Base-by-base conservation (phyloP, 2,113 vertebrate species). In the Plestiodon gilberti region DNA sequence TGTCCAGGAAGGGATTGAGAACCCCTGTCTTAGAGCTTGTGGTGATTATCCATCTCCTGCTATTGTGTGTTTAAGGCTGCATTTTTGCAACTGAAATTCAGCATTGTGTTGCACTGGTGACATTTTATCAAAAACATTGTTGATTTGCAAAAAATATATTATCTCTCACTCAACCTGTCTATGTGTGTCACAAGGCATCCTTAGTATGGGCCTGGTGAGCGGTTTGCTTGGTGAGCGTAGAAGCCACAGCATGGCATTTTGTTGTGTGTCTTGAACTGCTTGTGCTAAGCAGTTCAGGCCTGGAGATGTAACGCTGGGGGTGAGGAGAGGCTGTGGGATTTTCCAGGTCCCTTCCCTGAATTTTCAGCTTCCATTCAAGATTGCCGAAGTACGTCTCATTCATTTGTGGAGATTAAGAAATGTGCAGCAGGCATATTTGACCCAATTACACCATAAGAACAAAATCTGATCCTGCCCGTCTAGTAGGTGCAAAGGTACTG, bases 31-130 rank as follows among this genome's bases (percentile, higher is more conserved):
- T 75, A 30, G 23, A 28, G 20, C 3, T 0, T 83, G 52, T 74
- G 86, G 14, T 90, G 90, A 82, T 87, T 86, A 77, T 65, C 35
- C 86, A 1, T 88, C 87, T 76, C 81, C 70, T 64, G 28, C 81
- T 67, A 65, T 6, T 0, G 0, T 81, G 9, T 33, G 6, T 52
- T 81, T 55, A 83, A 81, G 69, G 10, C 55, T 73, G 4, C 17
- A 9, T 48, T 30, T 76, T 76, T 52, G 13, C 43, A 28, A 30
- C 89, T 3, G 2, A 10, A 74, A 1, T 23, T 75, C 10, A 3
- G 6, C 86, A 2, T 22, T 9, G 0, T 83, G 10, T 86, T 93
- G 62, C 59, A 87, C 71, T 43, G 62, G 65, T 67, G 86, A 0
- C 79, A 10, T 91, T 13, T n/a, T 83, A 75, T 79, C 17, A 59